Conservation (phyloP, 1,140 invertebrate genomes). For the Schlechtendalia chinensis region DNA sequence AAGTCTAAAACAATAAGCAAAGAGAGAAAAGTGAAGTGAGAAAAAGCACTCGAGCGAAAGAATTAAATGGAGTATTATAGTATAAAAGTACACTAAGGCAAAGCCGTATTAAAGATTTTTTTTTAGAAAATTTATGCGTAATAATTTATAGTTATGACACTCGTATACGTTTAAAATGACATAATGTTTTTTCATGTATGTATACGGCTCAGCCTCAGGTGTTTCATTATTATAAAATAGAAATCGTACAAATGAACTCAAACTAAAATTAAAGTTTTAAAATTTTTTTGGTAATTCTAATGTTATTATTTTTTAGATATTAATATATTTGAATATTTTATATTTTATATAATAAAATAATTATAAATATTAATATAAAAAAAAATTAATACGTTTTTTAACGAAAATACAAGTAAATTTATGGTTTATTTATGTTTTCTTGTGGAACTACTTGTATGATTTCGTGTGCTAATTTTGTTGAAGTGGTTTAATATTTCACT, state of each 20-base stretch:
- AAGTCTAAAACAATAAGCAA: conserved; percentile 37
- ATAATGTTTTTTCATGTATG: not conserved
- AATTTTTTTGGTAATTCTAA: too few relatives aligned
- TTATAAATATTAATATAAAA: too few relatives aligned
- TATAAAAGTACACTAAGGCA: conserved; percentile 26
- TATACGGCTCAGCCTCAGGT: conserved; percentile 30
- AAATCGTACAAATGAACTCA: conserved; percentile 42
- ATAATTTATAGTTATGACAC: conserved; percentile 9
- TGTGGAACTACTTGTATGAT: too few relatives aligned
- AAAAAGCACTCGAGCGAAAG: conserved; percentile 49
- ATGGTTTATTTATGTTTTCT: too few relatives aligned
- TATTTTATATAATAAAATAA: too few relatives aligned
- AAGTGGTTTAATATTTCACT: not conserved
- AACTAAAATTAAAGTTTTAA: not conserved
- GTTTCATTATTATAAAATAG: conserved; percentile 13
- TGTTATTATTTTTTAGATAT: too few relatives aligned
- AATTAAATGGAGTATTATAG: conserved; percentile 34
- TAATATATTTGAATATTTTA: too few relatives aligned
- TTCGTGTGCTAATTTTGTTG: not conserved
- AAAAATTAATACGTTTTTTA: too few relatives aligned
- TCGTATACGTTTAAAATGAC: not conserved
- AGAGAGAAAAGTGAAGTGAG: conserved; percentile 48
- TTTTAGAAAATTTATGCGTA: not conserved
- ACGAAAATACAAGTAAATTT: too few relatives aligned
- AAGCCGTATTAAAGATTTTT: conserved; percentile 28